Conservation (phyloP, 1,140 invertebrate species). For the Cecropterus lyciades region DNA sequence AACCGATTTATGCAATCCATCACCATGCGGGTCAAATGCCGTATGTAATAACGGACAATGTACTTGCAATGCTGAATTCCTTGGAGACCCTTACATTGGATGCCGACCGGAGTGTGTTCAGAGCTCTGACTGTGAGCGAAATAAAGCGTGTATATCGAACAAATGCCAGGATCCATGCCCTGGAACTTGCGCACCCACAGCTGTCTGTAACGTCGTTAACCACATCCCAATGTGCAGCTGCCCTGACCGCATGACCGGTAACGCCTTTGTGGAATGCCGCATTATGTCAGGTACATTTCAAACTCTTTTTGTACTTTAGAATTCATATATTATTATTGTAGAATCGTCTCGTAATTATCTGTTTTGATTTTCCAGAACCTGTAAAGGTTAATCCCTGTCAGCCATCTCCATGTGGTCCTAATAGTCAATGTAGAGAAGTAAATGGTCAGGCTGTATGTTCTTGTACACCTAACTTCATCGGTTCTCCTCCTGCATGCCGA, state of each 20-base stretch:
- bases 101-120: conserved; percentile 89
- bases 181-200: conserved; percentile 89
- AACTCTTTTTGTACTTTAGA: not conserved
- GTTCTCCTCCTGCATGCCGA: conserved; percentile 86
- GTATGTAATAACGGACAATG: conserved; percentile 91
- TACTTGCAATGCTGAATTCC: conserved; percentile 89
- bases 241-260: conserved; percentile 87
- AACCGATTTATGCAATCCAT: conserved; percentile 85
- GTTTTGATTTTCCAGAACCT: conserved; percentile 59
- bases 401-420: conserved; percentile 87
- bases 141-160: conserved; percentile 89
- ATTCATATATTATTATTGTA: conserved; percentile 9
- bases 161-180: conserved; percentile 90
- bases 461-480: conserved; percentile 87
- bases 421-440: conserved; percentile 85
- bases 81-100: conserved; percentile 89
- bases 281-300: conserved; percentile 80
- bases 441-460: conserved; percentile 87
- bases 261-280: conserved; percentile 88
- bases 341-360: conserved; percentile 9
- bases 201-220: conserved; percentile 89
- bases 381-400: conserved; percentile 83
- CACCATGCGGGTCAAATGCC: conserved; percentile 89
- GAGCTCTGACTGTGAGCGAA: conserved; percentile 89
- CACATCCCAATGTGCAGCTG: conserved; percentile 91